Evolutionary conservation across 2,113 vertebrate species (phyloP).

Genomic region (Carassius auratus): DNA sequence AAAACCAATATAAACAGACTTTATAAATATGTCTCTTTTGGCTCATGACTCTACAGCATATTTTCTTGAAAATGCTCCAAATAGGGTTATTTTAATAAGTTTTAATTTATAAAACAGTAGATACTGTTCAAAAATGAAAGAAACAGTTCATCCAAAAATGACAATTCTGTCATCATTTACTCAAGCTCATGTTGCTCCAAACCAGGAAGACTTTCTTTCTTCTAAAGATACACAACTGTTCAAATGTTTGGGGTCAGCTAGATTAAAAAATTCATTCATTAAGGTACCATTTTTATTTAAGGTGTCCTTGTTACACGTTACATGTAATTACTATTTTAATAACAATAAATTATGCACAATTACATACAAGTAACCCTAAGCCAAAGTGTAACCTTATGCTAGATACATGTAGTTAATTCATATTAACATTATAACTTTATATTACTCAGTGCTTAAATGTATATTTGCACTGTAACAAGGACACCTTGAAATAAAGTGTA

Average conservation of each 20-base stretch:
- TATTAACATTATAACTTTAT: too few species aligned
- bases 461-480: too few species aligned
- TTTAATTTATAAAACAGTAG: background rate
- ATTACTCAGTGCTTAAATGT: too few species aligned
- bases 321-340: too few species aligned
- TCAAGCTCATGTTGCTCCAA: background rate
- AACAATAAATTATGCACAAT: too few species aligned
- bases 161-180: background rate
- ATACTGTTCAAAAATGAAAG: background rate
- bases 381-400: too few species aligned
- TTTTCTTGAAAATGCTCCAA: background rate
- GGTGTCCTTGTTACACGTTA: too few species aligned
- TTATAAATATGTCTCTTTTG: slow-evolving; percentile 13
- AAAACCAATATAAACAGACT: slow-evolving; percentile 31
- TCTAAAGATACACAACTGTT: background rate
- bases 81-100: background rate
- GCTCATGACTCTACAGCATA: background rate
- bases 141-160: background rate
- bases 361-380: too few species aligned
- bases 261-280: background rate
- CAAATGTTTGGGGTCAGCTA: background rate
- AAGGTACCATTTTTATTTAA: background rate
- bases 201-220: background rate
- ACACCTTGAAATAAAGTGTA: too few species aligned
- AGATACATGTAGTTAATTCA: too few species aligned